Base-by-base conservation (phyloP, 1,140 invertebrate genomes). In the Habropoda laboriosa region DNA sequence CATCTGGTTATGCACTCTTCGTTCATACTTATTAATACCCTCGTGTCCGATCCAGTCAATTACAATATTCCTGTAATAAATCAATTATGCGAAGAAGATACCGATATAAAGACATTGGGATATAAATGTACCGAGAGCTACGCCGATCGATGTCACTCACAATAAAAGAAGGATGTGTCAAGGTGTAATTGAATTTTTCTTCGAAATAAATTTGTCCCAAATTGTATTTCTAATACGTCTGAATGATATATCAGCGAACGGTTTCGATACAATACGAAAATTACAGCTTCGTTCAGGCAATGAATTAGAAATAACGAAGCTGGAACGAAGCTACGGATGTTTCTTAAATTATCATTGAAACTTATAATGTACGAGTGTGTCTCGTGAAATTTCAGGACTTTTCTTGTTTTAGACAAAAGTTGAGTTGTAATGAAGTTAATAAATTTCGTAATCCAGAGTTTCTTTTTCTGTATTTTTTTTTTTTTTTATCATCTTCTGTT, bases 221-320 rank as follows among this genome's bases (percentile, higher is more conserved):
- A 18, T 64, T 24, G 38, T 0, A 2, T 24, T 2, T 10, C 10
- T 13, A 13, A 42, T 24, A 40, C n/a, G 8, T 24, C 0, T 18
- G 57, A 60, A n/a, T 10, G 0, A 24, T 5, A 30, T 10, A n/a
- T 27, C 38, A 5, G 35, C 42, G 47, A n/a, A n/a, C n/a, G n/a
- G n/a, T n/a, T n/a, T n/a, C n/a, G n/a, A n/a, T n/a, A n/a, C 27
- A 38, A 16, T 27, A 42, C 18, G 77, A 18, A 81, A 72, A 79
- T 53, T 72, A 63, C 58, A 53, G 76, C 80, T 79, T 64, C 57
- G 47, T 58, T 42, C n/a, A n/a, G 38, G 16, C n/a, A 27, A 40
- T 42, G 32, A 79, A 79, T 79, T 40, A 53, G 30, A 58, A 58
- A 61, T 81, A 72, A 80, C 80, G 64, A 63, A 60, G n/a, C 16